phyloP scores from a whole-genome alignment of 2,113 vertebrate species.

The Ranitomeya variabilis region DNA sequence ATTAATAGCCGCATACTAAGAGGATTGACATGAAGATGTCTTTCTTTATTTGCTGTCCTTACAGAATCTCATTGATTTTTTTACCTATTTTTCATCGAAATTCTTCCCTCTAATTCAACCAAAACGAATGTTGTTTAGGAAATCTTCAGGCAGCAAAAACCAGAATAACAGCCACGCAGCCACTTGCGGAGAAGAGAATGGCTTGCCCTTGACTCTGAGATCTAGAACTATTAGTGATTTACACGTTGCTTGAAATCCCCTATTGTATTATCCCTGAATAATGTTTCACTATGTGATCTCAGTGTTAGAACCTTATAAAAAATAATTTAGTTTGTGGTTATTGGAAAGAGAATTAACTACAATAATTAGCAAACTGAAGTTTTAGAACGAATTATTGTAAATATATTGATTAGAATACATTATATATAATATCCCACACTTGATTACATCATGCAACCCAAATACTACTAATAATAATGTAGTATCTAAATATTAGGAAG shows the following conservation, averaged over 20 bases:
- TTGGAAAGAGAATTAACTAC: no score
- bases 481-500: not conserved
- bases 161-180: slow-evolving; percentile 6
- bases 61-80: not conserved
- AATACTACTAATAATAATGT: no score
- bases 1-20: no score
- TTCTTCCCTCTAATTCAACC: slow-evolving; percentile 14
- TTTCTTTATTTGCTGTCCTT: not conserved
- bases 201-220: not conserved
- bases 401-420: no score
- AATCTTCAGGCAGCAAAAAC: not conserved
- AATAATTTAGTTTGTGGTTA: no score
- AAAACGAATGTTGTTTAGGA: slow-evolving; percentile 20
- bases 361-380: no score
- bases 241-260: not conserved
- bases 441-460: no score
- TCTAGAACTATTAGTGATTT: not conserved
- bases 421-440: no score
- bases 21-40: not conserved
- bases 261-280: no score
- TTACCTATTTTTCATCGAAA: not conserved
- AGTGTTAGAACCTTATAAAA: no score
- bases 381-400: no score
- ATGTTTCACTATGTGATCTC: no score
- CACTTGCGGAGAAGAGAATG: not conserved